A percentile compares a stretch with the other conserved stretches of the same genome.
Evolutionary conservation across 2,888 invertebrate species (phyloP).

Genomic region (Ommatoiulus sabulosus): DNA sequence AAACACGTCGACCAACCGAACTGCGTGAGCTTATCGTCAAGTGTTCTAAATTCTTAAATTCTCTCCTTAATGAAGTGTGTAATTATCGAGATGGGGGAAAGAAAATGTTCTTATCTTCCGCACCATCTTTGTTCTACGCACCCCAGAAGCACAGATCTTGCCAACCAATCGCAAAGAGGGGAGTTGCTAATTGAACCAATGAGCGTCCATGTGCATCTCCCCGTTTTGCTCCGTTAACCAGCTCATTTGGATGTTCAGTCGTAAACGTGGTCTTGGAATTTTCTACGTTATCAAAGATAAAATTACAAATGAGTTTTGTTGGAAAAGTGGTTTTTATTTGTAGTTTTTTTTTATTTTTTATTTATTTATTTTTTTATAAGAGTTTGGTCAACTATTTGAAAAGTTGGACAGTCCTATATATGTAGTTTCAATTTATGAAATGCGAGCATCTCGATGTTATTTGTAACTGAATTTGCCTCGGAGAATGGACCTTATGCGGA

Average conservation of each 20-base stretch:
- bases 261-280: too few species aligned
- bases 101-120: neutral
- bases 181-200: neutral
- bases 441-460: too few species aligned
- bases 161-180: neutral
- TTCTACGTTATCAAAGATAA: too few species aligned
- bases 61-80: neutral
- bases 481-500: too few species aligned
- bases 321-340: too few species aligned
- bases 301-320: too few species aligned
- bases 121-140: neutral
- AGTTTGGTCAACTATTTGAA: too few species aligned
- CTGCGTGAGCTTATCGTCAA: neutral
- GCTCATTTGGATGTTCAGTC: neutral
- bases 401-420: too few species aligned
- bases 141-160: neutral
- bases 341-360: too few species aligned
- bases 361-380: too few species aligned
- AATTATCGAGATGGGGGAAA: neutral
- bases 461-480: too few species aligned
- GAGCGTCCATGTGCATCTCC: neutral
- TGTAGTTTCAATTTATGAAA: too few species aligned
- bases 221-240: neutral
- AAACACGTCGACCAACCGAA: conserved; percentile 13
- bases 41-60: neutral